These are phyloP conservation scores for Nomada ferruginata DNA, from an alignment of 2,888 invertebrate species.

Conservation along the genomic window DNA sequence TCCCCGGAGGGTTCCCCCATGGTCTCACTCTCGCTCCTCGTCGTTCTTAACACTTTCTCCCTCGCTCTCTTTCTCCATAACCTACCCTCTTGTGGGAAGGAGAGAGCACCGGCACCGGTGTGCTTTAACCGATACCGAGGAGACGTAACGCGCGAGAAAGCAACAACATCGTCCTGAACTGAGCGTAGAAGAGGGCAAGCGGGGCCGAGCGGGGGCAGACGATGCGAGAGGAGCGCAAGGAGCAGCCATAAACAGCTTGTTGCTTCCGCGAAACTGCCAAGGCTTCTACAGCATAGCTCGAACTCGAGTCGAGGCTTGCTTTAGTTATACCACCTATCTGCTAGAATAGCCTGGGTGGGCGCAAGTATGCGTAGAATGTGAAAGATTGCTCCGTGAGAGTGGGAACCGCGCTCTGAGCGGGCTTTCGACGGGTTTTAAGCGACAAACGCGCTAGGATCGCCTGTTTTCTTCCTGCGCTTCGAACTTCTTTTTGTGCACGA, in stretches of 20 bases:
- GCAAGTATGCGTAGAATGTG: conserved; percentile 81
- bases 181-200: conserved; percentile 31
- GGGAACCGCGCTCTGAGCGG: conserved; percentile 28
- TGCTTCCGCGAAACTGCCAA: conserved; percentile 80
- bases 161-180: conserved; percentile 46
- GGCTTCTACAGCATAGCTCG: conserved; percentile 64
- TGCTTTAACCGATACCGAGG: conserved; percentile 56
- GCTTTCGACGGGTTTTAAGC: background rate
- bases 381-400: conserved; percentile 77
- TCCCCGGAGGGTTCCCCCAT: conserved; percentile 72
- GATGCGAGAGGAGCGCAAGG: conserved; percentile 65
- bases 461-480: too few species aligned
- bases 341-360: conserved; percentile 70
- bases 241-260: conserved; percentile 83
- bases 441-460: too few species aligned
- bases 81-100: conserved; percentile 68
- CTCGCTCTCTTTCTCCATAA: conserved; percentile 62
- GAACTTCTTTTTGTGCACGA: too few species aligned
- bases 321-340: conserved; percentile 70
- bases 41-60: conserved; percentile 46
- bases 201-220: background rate
- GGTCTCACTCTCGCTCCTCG: conserved; percentile 25
- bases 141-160: conserved; percentile 48
- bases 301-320: conserved; percentile 55
- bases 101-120: conserved; percentile 44